A percentile compares a stretch with the other conserved stretches of the same genome.
phyloP scores from a whole-genome alignment of 2,113 vertebrate species.

The Scolopax mira region DNA sequence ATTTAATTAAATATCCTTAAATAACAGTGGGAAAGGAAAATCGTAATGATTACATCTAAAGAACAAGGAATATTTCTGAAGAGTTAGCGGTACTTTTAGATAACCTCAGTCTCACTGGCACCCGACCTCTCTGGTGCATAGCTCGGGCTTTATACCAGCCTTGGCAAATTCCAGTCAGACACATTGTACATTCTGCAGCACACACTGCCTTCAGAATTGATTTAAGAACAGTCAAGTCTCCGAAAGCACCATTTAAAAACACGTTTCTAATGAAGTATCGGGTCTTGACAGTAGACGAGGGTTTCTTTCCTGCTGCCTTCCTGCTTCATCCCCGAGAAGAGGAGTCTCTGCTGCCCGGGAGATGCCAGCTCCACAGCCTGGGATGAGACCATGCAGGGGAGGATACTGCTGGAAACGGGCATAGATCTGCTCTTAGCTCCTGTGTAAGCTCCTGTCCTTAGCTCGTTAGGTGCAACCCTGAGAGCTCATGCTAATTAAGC shows the following conservation, averaged over 20 bases:
- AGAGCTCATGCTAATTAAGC: not conserved
- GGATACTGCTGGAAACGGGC: not conserved
- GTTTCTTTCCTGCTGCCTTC: not conserved
- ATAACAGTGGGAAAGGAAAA: not conserved
- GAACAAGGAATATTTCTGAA: not conserved
- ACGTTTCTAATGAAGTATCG: not conserved
- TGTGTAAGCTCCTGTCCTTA: too few relatives aligned
- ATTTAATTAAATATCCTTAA: not conserved
- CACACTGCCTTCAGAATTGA: not conserved
- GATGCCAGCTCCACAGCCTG: fast-evolving
- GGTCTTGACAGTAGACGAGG: not conserved
- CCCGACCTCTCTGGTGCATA: not conserved
- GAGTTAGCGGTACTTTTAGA: not conserved
- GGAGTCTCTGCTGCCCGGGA: fast-evolving
- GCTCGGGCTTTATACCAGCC: not conserved
- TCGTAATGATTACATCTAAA: not conserved
- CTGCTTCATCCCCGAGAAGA: not conserved
- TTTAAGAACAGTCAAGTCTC: not conserved
- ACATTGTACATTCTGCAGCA: not conserved
- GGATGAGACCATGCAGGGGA: not conserved
- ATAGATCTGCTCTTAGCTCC: not conserved
- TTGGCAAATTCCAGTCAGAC: not conserved
- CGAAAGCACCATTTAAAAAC: not conserved
- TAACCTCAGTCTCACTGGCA: not conserved
- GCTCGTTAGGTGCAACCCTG: not conserved